A percentile compares a stretch with the other conserved stretches of the same genome.
Conservation (phyloP, 2,113 vertebrate species). For the Cebidichthys violaceus region DNA sequence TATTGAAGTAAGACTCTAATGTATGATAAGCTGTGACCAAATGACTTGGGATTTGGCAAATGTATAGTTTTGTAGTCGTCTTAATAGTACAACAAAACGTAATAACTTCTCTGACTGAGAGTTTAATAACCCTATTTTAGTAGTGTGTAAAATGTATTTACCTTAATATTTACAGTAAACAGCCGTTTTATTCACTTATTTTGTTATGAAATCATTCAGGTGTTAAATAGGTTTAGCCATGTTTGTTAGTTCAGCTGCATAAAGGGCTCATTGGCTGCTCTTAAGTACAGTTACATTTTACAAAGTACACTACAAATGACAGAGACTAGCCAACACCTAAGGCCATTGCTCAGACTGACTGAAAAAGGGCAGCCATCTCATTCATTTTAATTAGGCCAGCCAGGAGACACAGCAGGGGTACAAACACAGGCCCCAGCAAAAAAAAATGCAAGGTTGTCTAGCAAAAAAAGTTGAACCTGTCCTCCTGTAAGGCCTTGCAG, state of each 20-base stretch:
- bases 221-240: not conserved
- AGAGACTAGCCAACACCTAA: conserved; percentile 7
- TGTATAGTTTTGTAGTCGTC: not conserved
- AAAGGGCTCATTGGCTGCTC: not conserved
- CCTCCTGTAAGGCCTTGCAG: not conserved
- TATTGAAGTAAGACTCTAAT: not conserved
- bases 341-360: not conserved
- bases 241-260: conserved; percentile 8
- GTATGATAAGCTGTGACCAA: not conserved
- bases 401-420: not conserved
- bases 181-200: not conserved
- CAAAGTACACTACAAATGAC: not conserved
- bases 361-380: conserved; percentile 15
- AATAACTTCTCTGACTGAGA: not conserved
- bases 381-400: conserved; percentile 47
- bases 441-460: conserved; percentile 4
- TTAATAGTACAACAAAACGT: not conserved
- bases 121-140: not conserved
- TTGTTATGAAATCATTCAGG: not conserved
- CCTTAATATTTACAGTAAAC: not conserved
- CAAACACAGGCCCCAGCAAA: conserved; percentile 2
- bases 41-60: not conserved
- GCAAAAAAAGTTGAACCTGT: conserved; percentile 5
- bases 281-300: not conserved
- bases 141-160: not conserved